Percentiles rank a stretch among this genome's conserved stretches.
These are phyloP conservation scores for Neoarius graeffei DNA, from an alignment of 2,113 vertebrate genomes.

Conservation along the genomic window DNA sequence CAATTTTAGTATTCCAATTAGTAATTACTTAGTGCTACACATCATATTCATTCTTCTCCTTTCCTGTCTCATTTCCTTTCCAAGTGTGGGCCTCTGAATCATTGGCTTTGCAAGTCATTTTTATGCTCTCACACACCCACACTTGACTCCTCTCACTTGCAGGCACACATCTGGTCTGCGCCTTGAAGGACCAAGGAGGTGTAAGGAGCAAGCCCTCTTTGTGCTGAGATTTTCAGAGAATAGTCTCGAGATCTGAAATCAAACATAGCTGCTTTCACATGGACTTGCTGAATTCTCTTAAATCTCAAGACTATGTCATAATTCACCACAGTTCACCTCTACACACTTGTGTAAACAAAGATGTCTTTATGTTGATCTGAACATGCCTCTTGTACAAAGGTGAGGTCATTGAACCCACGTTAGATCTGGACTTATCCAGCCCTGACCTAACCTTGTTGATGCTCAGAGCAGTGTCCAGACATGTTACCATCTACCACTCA, in stretches of 20 bases:
- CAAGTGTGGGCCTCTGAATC: slow-evolving; percentile 38
- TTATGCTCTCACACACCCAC: slow-evolving; percentile 33
- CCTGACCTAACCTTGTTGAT: background rate
- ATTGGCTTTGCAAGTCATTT: slow-evolving; percentile 22
- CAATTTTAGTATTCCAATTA: background rate
- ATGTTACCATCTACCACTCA: background rate
- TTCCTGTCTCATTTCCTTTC: slow-evolving; percentile 1
- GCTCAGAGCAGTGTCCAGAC: background rate
- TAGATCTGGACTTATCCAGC: background rate
- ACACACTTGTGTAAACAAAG: slow-evolving; percentile 38
- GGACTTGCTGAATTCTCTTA: background rate
- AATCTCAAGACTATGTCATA: slow-evolving; percentile 20
- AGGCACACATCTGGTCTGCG: slow-evolving; percentile 35
- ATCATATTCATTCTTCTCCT: slow-evolving; percentile 6
- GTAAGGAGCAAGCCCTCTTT: background rate
- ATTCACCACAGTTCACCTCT: background rate
- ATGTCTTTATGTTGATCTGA: slow-evolving; percentile 21
- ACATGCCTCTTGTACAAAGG: background rate
- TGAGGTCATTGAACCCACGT: background rate
- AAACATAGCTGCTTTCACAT: background rate
- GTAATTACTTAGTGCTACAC: background rate
- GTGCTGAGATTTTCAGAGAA: background rate
- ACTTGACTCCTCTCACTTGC: background rate
- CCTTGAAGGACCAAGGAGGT: slow-evolving; percentile 3
- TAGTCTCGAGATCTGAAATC: background rate